Evolutionary conservation across 2,113 vertebrate species (phyloP).

Genomic region (Protobothrops flavoviridis): DNA sequence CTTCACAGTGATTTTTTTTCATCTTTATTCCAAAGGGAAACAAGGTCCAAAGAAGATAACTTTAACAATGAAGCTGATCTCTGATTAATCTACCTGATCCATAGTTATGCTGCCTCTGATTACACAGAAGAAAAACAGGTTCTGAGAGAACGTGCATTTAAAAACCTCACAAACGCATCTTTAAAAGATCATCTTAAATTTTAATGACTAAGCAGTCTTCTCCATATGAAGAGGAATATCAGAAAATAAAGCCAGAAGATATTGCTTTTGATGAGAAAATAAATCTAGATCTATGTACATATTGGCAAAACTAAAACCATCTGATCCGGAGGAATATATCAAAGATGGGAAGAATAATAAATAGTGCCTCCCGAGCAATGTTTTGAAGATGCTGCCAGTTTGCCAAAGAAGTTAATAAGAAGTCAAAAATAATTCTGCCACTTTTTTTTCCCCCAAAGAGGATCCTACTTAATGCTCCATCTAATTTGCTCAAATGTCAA

Average conservation of each 20-base stretch:
- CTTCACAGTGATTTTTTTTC: rapidly evolving
- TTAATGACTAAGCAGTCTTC: not conserved
- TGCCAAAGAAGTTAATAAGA: conserved; percentile 70
- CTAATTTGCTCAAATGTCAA: conserved; percentile 78
- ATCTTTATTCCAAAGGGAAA: not conserved
- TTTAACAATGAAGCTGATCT: not conserved
- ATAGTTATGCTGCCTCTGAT: not conserved
- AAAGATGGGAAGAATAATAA: conserved; percentile 64
- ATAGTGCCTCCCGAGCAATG: conserved; percentile 42
- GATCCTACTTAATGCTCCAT: conserved; percentile 75
- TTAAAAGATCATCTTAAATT: rapidly evolving
- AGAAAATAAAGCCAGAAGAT: not conserved
- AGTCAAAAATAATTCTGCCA: conserved; percentile 69
- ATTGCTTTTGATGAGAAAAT: conserved; percentile 58
- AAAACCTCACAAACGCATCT: not conserved
- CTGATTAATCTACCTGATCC: not conserved
- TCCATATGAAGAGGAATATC: not conserved
- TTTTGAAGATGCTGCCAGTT: conserved; percentile 53
- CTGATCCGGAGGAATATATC: conserved; percentile 67
- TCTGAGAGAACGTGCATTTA: rapidly evolving
- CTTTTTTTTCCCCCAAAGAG: conserved; percentile 68
- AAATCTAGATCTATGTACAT: conserved; percentile 75
- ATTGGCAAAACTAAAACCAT: conserved; percentile 72
- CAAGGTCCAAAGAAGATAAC: not conserved
- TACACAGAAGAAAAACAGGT: not conserved